Percentiles rank a stretch among this genome's conserved stretches.
These are phyloP conservation scores for Drosophila lini DNA, from an alignment of 1,140 invertebrate species.

Conservation along the genomic window DNA sequence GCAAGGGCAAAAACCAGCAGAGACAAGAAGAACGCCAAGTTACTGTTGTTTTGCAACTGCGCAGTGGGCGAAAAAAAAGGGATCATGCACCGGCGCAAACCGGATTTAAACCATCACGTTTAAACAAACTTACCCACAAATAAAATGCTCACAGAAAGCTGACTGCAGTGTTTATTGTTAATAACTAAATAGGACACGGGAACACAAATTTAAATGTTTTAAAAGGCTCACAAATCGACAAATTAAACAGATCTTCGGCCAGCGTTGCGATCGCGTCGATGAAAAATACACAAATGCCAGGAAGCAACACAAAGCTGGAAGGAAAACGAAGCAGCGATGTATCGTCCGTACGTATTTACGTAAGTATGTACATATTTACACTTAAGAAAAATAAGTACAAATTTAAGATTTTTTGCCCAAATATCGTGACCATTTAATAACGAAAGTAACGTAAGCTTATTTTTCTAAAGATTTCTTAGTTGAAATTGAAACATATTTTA, in stretches of 20 bases:
- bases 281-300: conserved; percentile 50
- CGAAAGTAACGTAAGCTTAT: too few relatives aligned
- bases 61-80: conserved; percentile 14
- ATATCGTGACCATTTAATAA: too few relatives aligned
- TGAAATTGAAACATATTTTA: too few relatives aligned
- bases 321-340: conserved; percentile 30
- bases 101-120: not conserved
- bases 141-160: not conserved
- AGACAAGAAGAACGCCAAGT: not conserved
- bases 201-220: conserved; percentile 6
- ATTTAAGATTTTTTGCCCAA: too few relatives aligned
- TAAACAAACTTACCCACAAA: conserved; percentile 9
- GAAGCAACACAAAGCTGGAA: conserved; percentile 43
- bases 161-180: not conserved
- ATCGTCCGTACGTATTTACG: not conserved
- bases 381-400: too few relatives aligned
- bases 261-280: conserved; percentile 49
- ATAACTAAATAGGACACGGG: conserved; percentile 1
- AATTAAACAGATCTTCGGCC: not conserved
- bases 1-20: conserved; percentile 15
- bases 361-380: not conserved
- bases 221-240: conserved; percentile 4
- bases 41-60: conserved; percentile 15
- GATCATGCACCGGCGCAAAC: conserved; percentile 16
- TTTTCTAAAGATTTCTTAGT: too few relatives aligned